A percentile compares a stretch with the other conserved stretches of the same genome.
phyloP scores from a whole-genome alignment of 2,113 vertebrate species.

The Paradoxurus hermaphroditus region DNA sequence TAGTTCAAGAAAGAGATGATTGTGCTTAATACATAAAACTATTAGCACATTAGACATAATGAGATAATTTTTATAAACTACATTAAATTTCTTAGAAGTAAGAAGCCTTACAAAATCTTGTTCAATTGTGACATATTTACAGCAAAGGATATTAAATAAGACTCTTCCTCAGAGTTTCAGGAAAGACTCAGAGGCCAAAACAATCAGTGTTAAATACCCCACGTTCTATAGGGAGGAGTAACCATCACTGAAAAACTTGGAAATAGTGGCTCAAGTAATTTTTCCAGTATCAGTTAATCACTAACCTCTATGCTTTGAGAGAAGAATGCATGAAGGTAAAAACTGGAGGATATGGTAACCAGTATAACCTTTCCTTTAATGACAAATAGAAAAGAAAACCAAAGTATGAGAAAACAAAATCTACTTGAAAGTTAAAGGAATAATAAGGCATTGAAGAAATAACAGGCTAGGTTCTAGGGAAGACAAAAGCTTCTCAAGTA shows the following conservation, averaged over 20 bases:
- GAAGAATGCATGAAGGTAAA: neutral
- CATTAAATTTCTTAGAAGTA: constrained; percentile 25
- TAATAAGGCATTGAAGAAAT: neutral
- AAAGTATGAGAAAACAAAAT: neutral
- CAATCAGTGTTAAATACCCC: neutral
- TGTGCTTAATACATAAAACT: neutral
- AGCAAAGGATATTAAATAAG: neutral
- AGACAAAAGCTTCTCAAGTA: neutral
- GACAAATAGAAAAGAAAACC: neutral
- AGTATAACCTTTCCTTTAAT: neutral
- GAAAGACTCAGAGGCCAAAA: neutral
- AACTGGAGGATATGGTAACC: neutral
- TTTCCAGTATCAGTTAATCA: neutral
- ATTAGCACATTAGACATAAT: neutral
- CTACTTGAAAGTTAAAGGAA: neutral
- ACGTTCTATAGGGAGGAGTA: neutral
- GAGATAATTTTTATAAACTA: neutral
- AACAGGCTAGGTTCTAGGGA: neutral
- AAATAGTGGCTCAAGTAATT: neutral
- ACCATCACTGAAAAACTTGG: neutral
- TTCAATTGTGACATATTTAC: neutral
- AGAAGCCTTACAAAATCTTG: neutral
- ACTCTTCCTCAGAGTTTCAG: neutral
- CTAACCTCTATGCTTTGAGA: neutral
- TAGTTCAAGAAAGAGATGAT: neutral